Evolutionary conservation across 2,888 invertebrate genomes (phyloP), one percentile per base, ranked within the genome.

Genomic region (Athrips mouffetella): DNA sequence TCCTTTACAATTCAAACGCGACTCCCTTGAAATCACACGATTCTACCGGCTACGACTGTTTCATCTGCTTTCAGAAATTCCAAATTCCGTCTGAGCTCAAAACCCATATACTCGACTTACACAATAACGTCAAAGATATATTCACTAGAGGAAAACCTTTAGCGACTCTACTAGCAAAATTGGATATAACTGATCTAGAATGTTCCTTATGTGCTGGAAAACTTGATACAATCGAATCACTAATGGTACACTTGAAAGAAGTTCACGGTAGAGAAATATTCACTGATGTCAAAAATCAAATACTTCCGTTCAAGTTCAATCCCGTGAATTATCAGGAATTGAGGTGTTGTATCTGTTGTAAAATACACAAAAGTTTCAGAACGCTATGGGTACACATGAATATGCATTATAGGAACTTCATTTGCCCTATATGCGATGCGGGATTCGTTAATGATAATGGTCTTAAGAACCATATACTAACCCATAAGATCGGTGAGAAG

Each of bases 301-400:
- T 80, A n/a, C 40, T 81, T 0, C 79, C 80, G 0, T 80, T 80
- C 29, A 77, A 70, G 47, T 80, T 82, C 31, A 60, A 63, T 1
- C 53, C 51, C 1, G 65, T n/a, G n/a, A n/a, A n/a, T n/a, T n/a
- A n/a, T n/a, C n/a, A 73, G 2, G 52, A 50, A 1, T 52, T 75
- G 0, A 51, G 54, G 1, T 81, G 82, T 35, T 71, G 60, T 10
- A 54, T 73, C 1, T 83, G 82, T 42, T 47, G 55, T 0, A 62
- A 62, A 10, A 67, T 57, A 15, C 77, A 79, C 49, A 50, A 50
- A 55, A 59, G 52, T 56, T 68, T 2, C 55, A 72, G 69, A 51
- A 57, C 53, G 1, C 50, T 82, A 2, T 61, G 59, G 1, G 62
- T 66, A 4, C 83, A 82, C 21, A 78, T 79, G 74, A 69, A 69